Evolutionary conservation across 2,113 vertebrate species (phyloP), one percentile per base, ranked within the genome.

Genomic region (Chaetodon auriga): DNA sequence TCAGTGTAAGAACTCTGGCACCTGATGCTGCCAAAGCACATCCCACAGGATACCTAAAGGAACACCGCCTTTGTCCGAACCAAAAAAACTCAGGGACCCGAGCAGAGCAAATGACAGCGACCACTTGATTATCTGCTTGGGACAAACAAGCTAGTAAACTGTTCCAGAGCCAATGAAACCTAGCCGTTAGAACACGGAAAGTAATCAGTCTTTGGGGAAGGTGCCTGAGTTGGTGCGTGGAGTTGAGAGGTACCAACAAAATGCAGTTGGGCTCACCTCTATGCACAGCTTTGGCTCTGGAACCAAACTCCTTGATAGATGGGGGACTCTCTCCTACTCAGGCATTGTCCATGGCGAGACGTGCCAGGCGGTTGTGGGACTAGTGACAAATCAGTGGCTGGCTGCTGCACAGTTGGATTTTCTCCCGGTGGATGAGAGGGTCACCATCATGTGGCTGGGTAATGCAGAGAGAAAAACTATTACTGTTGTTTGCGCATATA

Each of bases 321-420:
- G 36, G 25, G 81, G 51, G 62, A 79, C 38, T 82, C 60, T 58
- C 75, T 84, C 65, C 57, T 68, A 73, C 77, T 80, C 68, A 63
- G 84, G 77, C 68, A 78, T 72, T 75, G 64, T 81, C 78, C 76
- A 79, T 49, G 41, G 73, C 43, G 48, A 73, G 51, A 75, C 15
- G 25, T 78, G 87, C 80, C 75, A 84, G 72, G 54, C 46, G 8
- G 80, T 51, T 78, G 65, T 81, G 41, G 64, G 51, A 76, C 76
- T 70, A 83, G 46, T 83, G 80, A 89, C 66, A 87, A 87, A 89
- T 87, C 82, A 87, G 70, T 7, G 5, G 30, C 82, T 81, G 65
- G 76, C 64, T 73, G 69, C 74, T 83, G 65, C 77, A 81, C 73
- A 81, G 77, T 41, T 87, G 63, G 78, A 75, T 61, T 63, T 71